phyloP scores from a whole-genome alignment of 2,888 invertebrate genomes.

The Blastobasis lacticolella region DNA sequence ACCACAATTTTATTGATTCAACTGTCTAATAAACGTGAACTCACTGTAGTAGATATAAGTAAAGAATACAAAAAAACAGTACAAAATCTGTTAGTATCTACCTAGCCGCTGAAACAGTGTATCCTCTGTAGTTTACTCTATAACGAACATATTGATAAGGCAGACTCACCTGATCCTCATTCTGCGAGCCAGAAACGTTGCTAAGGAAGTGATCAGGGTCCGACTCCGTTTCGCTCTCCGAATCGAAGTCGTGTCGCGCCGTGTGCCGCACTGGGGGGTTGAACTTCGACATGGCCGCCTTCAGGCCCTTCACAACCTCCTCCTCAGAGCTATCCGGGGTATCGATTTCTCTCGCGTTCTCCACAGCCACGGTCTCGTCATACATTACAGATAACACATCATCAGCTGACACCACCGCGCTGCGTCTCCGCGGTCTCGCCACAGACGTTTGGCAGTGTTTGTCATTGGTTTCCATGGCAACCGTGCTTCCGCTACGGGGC shows the following conservation, averaged over 20 bases:
- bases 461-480: conserved; percentile 61
- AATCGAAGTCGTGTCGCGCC: conserved; percentile 60
- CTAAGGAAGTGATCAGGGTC: conserved; percentile 48
- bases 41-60: no score
- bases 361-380: conserved; percentile 75
- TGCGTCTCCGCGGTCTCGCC: conserved; percentile 24
- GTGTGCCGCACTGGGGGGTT: conserved; percentile 59
- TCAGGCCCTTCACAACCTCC: conserved; percentile 31
- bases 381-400: conserved; percentile 55
- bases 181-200: conserved; percentile 26
- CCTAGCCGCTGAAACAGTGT: no score
- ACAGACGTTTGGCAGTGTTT: conserved; percentile 64
- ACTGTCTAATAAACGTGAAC: no score
- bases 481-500: conserved; percentile 13
- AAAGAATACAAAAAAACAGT: no score
- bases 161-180: conserved; percentile 42
- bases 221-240: conserved; percentile 56
- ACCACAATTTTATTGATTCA: no score
- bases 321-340: conserved; percentile 55
- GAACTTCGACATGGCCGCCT: conserved; percentile 59
- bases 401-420: conserved; percentile 9
- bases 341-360: conserved; percentile 72
- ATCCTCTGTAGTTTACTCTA: no score
- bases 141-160: no score
- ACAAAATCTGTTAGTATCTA: no score